phyloP scores from a whole-genome alignment of 1,140 invertebrate genomes.

The Trissolcus basalis region DNA sequence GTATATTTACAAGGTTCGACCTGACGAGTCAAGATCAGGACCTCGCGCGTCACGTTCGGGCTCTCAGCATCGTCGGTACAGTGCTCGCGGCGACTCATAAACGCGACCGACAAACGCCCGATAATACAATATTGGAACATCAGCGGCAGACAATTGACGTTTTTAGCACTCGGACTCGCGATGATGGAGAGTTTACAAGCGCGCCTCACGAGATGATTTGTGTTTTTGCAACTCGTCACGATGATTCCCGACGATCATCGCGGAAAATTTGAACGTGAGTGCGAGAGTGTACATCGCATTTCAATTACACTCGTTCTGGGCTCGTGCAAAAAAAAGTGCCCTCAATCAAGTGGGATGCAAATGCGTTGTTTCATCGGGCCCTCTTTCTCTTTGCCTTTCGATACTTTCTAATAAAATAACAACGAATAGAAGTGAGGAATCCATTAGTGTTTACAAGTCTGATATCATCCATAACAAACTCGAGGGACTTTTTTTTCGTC shows the following conservation, averaged over 20 bases:
- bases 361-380: too few relatives aligned
- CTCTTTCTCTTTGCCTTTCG: too few relatives aligned
- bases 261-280: background rate
- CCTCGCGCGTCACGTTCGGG: constrained; percentile 48
- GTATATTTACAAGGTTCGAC: constrained; percentile 54
- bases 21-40: constrained; percentile 52
- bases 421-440: too few relatives aligned
- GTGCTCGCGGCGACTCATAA: constrained; percentile 38
- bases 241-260: constrained; percentile 2
- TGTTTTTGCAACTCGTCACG: background rate
- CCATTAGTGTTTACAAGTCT: too few relatives aligned
- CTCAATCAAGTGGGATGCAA: too few relatives aligned
- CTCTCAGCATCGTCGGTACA: constrained; percentile 24
- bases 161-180: constrained; percentile 3
- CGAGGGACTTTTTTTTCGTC: too few relatives aligned
- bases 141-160: constrained; percentile 23
- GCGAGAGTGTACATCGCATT: background rate
- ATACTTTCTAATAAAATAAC: too few relatives aligned
- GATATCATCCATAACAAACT: too few relatives aligned
- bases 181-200: constrained; percentile 4
- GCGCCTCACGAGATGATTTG: background rate
- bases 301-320: too few relatives aligned
- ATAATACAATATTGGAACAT: constrained; percentile 37
- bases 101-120: constrained; percentile 28
- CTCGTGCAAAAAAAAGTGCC: too few relatives aligned